phyloP scores from a whole-genome alignment of 37 sponge, comb jelly and placozoan genomes.

The Halichondria panicea region DNA sequence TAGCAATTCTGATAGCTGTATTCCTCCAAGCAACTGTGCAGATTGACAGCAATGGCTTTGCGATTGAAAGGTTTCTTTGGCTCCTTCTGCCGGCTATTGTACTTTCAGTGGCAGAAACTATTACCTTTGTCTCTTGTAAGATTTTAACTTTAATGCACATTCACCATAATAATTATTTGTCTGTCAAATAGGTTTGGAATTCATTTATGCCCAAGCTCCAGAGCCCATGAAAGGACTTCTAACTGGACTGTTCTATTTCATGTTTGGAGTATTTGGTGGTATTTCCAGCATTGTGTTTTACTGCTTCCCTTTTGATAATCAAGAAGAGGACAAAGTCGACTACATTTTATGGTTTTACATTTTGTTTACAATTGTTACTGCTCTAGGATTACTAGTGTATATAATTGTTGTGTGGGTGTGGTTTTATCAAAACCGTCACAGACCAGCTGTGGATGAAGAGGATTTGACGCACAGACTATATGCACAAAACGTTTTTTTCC shows the following conservation, averaged over 20 bases:
- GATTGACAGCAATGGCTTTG: not conserved
- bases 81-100: conserved; percentile 20
- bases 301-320: not conserved
- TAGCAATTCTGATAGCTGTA: conserved; percentile 1
- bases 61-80: conserved; percentile 1
- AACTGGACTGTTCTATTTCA: conserved; percentile 50
- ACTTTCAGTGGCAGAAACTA: conserved; percentile 5
- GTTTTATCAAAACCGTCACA: conserved; percentile 38
- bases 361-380: not conserved
- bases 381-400: conserved; percentile 35
- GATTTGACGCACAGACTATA: no score
- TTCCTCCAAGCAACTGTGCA: not conserved
- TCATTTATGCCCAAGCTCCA: conserved; percentile 68
- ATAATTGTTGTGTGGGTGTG: conserved; percentile 17
- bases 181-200: conserved; percentile 42
- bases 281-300: not conserved
- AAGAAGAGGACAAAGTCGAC: not conserved
- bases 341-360: not conserved
- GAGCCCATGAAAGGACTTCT: conserved; percentile 60
- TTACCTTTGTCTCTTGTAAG: conserved; percentile 24
- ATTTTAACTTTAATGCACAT: no score
- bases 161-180: no score
- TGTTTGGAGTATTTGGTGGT: conserved; percentile 26
- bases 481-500: no score
- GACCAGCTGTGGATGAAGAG: conserved; percentile 30